Conservation (phyloP, 2,888 invertebrate species). For the Saturnia japonica region DNA sequence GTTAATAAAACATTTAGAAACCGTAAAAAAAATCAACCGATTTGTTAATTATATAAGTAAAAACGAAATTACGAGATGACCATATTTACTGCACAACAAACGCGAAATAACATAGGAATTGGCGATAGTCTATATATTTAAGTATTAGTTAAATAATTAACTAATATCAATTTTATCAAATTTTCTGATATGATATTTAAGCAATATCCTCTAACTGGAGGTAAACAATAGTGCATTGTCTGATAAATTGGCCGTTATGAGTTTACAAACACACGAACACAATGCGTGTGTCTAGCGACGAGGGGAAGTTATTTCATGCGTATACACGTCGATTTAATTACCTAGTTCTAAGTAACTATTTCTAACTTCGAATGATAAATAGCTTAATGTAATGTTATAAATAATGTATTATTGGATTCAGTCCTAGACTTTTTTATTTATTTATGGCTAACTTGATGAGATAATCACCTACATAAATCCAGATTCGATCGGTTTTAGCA, state of each 20-base stretch:
- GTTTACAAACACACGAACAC: constrained; percentile 65
- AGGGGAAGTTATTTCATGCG: constrained; percentile 54
- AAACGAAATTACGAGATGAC: too few relatives aligned
- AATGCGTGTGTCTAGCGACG: constrained; percentile 49
- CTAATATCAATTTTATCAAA: constrained; percentile 17
- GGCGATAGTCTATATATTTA: too few relatives aligned
- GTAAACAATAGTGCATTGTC: constrained; percentile 72
- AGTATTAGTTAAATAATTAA: not conserved
- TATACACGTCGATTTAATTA: constrained; percentile 16
- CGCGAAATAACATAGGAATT: too few relatives aligned
- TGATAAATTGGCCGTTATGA: constrained; percentile 49
- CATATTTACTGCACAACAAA: too few relatives aligned
- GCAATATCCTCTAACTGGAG: constrained; percentile 40
- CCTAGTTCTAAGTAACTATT: not conserved
- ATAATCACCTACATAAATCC: not conserved
- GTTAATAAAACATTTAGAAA: too few relatives aligned
- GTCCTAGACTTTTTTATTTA: not conserved
- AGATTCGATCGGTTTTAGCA: not conserved
- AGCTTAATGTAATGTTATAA: not conserved
- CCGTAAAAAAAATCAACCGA: too few relatives aligned
- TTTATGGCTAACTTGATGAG: not conserved
- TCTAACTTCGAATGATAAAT: not conserved
- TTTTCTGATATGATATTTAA: constrained; percentile 27
- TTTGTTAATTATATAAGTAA: too few relatives aligned
- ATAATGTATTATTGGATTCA: not conserved